Percentiles rank a stretch among this genome's conserved stretches.
Evolutionary conservation across 2,113 vertebrate genomes (phyloP).

Genomic region (zebrafish (Danio rerio)): GRCz12tu NC_133179.1:19240501-19241000

Average conservation of each 20-base stretch:
- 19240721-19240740: not conserved
- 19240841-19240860: constrained; percentile 7
- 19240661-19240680: not conserved
- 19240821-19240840: constrained; percentile 12
- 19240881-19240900: constrained; percentile 20
- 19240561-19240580: not conserved
- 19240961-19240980: constrained; percentile 21
- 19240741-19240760: not conserved
- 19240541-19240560: too few species aligned
- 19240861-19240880: constrained; percentile 22
- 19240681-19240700: constrained; percentile 10
- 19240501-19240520: too few species aligned
- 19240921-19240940: constrained; percentile 45
- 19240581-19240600: not conserved
- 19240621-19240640: not conserved
- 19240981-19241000: not conserved
- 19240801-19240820: constrained; percentile 35
- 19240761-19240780: not conserved
- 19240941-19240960: constrained; percentile 14
- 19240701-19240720: not conserved
- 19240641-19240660: not conserved
- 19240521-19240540: too few species aligned
- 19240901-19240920: constrained; percentile 24
- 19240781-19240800: constrained; percentile 13
- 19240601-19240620: not conserved